A percentile compares a stretch with the other conserved stretches of the same genome.
Evolutionary conservation across 2,797 vertebrate species (phyloP).

Genomic region (Chelon labrosus): DNA sequence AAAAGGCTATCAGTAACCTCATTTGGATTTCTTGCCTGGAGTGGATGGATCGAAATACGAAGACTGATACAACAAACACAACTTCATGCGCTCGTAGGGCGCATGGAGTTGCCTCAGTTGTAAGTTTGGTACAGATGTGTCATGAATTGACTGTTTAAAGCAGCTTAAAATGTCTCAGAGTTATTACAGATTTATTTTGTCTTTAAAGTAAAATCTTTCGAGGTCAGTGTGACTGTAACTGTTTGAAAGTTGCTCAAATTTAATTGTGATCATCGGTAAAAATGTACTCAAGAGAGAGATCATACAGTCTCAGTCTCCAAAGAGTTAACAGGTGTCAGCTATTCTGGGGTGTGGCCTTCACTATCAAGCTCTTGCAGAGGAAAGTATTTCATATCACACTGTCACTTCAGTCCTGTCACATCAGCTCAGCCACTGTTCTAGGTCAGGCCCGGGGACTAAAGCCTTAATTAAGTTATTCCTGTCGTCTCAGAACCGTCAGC

Average conservation of each 20-base stretch:
- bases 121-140: neutral
- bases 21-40: neutral
- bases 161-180: neutral
- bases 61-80: neutral
- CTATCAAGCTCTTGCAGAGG: constrained; percentile 46
- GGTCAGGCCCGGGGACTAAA: neutral
- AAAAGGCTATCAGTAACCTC: neutral
- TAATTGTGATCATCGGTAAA: neutral
- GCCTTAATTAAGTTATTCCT: constrained; percentile 4
- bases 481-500: neutral
- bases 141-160: neutral
- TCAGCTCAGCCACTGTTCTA: constrained; percentile 13
- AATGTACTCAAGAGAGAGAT: neutral
- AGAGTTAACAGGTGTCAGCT: constrained; percentile 43
- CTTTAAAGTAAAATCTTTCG: neutral
- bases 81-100: neutral
- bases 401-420: constrained; percentile 42
- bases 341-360: constrained; percentile 32
- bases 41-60: constrained; percentile 2
- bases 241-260: neutral
- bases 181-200: neutral
- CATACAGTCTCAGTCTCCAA: neutral
- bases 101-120: neutral
- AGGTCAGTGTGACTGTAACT: neutral
- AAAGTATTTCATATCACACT: constrained; percentile 53